Evolutionary conservation across 1,140 invertebrate species (phyloP), one percentile per base, ranked within the genome.

Genomic region (Drosophila persimilis): DNA sequence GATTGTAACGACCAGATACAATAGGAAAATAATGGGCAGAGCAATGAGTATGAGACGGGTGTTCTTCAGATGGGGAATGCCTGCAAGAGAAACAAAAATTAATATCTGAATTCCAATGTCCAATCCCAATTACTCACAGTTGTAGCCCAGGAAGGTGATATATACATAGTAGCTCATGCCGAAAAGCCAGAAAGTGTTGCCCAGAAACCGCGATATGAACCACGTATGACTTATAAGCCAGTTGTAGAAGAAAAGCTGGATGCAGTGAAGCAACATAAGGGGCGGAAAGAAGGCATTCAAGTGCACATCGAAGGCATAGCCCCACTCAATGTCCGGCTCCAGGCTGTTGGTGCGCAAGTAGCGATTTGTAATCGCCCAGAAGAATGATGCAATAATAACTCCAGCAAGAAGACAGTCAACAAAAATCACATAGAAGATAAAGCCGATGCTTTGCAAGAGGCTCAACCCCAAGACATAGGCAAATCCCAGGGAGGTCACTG

Each of bases 251-350:
- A 98, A 94, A 45, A 99, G 93, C 92, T 98, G 97, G 80, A 99
- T 94, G 75, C 98, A 96, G 92, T 99, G 98, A 39, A 99, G 93
- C 75, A 99, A 95, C 62, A 99, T 95, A 22, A 99, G 93, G 3
- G 98, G 94, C 56, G 99, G 98, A 69, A 92, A 99, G 92, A 98
- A 98, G 6, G 99, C 98, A 93, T 99, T 99, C 62, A 99, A 94
- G 93, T 99, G 99, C 44, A 99, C 97, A 92, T 99, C 99, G 93
- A 99, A 99, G 29, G 97, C 95, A 92, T 99, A 99, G 2, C 96
- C 99, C 99, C 99, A 99, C 92, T 99, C 99, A 53, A 99, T 98
- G 92, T 98, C 96, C 44, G 95, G 94, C 35, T 94, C 94, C 26
- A 90, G 73, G 17, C 73, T 91, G 89, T 96, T 94, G 80, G 95